phyloP scores from a whole-genome alignment of 2,888 invertebrate genomes.

The Tenthredo distinguenda region DNA sequence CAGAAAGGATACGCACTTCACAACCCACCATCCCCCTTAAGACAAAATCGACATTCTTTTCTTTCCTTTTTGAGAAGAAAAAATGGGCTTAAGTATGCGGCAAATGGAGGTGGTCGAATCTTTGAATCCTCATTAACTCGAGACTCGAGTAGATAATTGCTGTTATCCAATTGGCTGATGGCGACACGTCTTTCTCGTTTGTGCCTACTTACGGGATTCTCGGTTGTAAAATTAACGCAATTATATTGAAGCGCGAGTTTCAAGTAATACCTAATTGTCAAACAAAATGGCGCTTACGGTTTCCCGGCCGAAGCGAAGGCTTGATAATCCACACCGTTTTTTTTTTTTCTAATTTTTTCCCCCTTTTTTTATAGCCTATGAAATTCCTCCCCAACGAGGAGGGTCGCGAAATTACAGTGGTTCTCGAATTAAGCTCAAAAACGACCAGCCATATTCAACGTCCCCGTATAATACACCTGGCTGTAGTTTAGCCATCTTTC shows the following conservation, averaged over 20 bases:
- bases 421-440: conserved; percentile 25
- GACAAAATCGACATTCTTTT: neutral
- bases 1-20: no score
- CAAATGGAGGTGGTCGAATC: neutral
- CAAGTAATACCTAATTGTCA: conserved; percentile 9
- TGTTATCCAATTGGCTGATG: neutral
- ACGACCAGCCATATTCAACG: conserved; percentile 9
- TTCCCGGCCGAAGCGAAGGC: neutral
- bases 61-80: neutral
- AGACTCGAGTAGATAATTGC: neutral
- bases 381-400: neutral
- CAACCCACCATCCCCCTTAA: no score
- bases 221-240: conserved; percentile 14
- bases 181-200: neutral
- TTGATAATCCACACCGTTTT: neutral
- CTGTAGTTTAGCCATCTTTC: neutral
- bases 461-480: neutral
- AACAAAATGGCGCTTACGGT: conserved; percentile 8
- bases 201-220: neutral
- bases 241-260: neutral
- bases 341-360: neutral
- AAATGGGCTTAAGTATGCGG: neutral
- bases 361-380: neutral
- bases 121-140: neutral
- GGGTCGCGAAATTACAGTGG: conserved; percentile 24